These are phyloP conservation scores for Acanthosoma haemorrhoidale DNA, from an alignment of 2,888 invertebrate genomes.

Conservation along the genomic window DNA sequence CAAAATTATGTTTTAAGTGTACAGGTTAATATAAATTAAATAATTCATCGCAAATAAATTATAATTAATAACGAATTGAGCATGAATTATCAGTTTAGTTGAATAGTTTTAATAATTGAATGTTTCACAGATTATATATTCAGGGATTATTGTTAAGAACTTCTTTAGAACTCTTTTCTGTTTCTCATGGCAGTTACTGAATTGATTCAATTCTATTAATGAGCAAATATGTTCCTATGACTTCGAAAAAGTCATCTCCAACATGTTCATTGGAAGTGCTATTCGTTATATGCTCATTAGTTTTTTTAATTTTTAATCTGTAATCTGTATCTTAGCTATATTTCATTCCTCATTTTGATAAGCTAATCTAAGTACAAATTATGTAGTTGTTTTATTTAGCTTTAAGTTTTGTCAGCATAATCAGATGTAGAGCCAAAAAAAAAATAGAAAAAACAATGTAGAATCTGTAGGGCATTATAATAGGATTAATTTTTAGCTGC, in stretches of 20 bases:
- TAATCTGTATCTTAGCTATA: background rate
- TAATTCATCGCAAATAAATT: too few relatives aligned
- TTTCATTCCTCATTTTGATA: background rate
- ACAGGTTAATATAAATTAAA: background rate
- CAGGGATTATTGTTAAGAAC: conserved; percentile 21
- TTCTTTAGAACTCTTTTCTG: background rate
- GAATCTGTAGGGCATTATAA: too few relatives aligned
- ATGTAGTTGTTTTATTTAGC: background rate
- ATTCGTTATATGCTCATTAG: conserved; percentile 14
- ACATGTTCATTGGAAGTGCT: background rate
- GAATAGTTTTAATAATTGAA: background rate
- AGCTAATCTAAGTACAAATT: conserved; percentile 5
- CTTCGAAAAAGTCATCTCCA: background rate
- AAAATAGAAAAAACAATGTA: background rate
- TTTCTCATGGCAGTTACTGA: too few relatives aligned
- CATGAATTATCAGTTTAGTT: background rate
- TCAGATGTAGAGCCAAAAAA: conserved; percentile 2
- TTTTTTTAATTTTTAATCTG: conserved; percentile 3
- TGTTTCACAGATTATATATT: conserved; percentile 25
- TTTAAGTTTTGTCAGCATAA: background rate
- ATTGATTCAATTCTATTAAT: background rate
- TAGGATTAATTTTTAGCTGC: too few relatives aligned
- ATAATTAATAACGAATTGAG: too few relatives aligned
- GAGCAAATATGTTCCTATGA: conserved; percentile 23
- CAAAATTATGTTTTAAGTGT: background rate